Evolutionary conservation across 2,888 invertebrate genomes (phyloP), one percentile per base, ranked within the genome.

Genomic region (Arenicola marina): DNA sequence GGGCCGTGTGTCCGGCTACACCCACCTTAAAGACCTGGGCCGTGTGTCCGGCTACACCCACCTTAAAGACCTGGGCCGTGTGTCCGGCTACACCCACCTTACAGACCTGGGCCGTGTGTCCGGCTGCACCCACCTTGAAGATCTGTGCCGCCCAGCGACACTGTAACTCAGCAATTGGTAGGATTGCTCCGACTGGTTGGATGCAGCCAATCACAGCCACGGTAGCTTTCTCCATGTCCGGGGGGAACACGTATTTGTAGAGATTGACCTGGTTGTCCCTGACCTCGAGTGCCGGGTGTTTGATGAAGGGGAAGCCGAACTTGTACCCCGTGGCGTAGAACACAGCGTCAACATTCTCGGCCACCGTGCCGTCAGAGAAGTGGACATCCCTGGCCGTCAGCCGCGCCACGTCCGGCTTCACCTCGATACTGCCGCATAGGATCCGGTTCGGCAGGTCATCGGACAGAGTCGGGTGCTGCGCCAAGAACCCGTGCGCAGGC

Each of bases 151-250:
- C 85, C 68, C 85, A 77, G 4, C 86, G 75, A 43, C 83, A 80
- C 70, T 86, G 86, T 72, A 85, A 72, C 68, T 86, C 86, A n/a
- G 82, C 75, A 1, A 85, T 81, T 0, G 86, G 85, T 75, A 83
- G 80, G n/a, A 86, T 75, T 1, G 85, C 81, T 11, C 86, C 86
- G 21, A 80, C 69, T 0, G 85, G 84, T 73, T 85, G 83, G 29
- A 83, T 71, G 59, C 80, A 79, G 4, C 84, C 86, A 60, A 86
- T 81, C 21, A 85, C 75, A 32, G 83, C 84, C 51, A 86, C 69
- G 0, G 85, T 84, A 7, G 66, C 67, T 3, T 74, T 73, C 28
- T 70, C 62, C 15, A 81, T 68, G 31, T 80, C 71, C 0, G 83
- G 81, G 7, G 83, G 82, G 60, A 82, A 85, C 69, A 82, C 78